Percentiles rank a stretch among this genome's conserved stretches.
Conservation (phyloP, 2,888 invertebrate species). For the Gymnoscelis rufifasciata region DNA sequence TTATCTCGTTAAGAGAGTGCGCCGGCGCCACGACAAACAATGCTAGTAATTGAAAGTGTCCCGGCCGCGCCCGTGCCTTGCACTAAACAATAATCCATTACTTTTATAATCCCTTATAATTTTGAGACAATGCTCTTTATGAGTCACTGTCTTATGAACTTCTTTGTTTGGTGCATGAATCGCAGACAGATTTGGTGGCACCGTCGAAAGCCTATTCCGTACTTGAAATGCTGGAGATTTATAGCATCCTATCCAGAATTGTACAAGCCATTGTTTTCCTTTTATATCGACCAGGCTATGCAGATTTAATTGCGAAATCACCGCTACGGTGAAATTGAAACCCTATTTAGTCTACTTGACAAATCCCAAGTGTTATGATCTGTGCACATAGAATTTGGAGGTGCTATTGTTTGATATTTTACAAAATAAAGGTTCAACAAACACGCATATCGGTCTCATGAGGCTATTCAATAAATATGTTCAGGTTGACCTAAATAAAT, state of each 20-base stretch:
- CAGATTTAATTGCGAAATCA: background rate
- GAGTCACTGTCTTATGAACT: constrained; percentile 35
- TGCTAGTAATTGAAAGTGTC: constrained; percentile 66
- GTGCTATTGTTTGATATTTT: no score
- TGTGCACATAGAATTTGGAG: no score
- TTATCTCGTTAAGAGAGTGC: constrained; percentile 22
- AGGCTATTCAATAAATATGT: no score
- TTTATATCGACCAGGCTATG: background rate
- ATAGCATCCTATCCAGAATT: no score
- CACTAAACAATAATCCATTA: constrained; percentile 66
- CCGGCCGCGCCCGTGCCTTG: constrained; percentile 45
- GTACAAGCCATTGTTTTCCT: no score
- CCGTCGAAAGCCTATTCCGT: no score
- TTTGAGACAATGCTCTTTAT: constrained; percentile 58
- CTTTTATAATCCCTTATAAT: constrained; percentile 60
- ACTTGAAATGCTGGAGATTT: no score
- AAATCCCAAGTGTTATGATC: no score
- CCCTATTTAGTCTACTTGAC: no score
- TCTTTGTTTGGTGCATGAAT: constrained; percentile 31
- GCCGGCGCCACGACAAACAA: constrained; percentile 41
- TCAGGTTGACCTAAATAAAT: no score
- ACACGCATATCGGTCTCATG: no score
- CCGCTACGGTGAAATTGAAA: constrained; percentile 11
- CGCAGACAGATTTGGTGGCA: constrained; percentile 8
- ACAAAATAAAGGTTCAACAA: no score